Percentiles rank a stretch among this genome's conserved stretches.
These are phyloP conservation scores for Onychomys torridus DNA, from an alignment of 2,797 vertebrate genomes.

Conservation along the genomic window DNA sequence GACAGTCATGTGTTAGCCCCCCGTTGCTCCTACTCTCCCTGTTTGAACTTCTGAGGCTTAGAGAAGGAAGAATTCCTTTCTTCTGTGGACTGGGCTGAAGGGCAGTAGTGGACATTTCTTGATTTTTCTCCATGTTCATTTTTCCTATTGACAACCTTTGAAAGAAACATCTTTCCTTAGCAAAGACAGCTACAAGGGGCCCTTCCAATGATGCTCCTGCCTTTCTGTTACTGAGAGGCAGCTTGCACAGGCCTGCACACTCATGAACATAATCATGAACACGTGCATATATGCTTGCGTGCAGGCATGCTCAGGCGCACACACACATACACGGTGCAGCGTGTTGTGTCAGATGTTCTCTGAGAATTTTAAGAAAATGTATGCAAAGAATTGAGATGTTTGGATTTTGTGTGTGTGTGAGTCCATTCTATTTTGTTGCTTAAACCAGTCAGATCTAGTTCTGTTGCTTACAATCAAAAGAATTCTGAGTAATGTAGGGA, in stretches of 20 bases:
- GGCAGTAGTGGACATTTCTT: not conserved
- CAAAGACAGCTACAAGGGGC: not conserved
- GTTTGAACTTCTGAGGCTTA: not conserved
- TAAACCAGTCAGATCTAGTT: not conserved
- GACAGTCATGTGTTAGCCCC: not conserved
- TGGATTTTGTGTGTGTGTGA: not conserved
- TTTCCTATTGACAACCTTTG: not conserved
- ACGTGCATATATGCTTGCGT: not conserved
- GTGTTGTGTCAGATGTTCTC: not conserved
- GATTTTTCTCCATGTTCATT: not conserved
- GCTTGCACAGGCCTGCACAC: not conserved
- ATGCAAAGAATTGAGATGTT: not conserved
- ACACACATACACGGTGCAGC: not conserved
- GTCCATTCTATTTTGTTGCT: not conserved
- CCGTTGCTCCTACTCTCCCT: not conserved
- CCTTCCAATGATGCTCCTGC: not conserved
- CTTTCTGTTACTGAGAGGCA: not conserved
- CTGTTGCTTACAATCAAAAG: not conserved
- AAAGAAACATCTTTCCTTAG: not conserved
- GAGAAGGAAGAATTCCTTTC: constrained; percentile 6
- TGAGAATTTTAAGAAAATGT: not conserved
- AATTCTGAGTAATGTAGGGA: not conserved
- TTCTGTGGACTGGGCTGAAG: not conserved
- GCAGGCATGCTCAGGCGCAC: not conserved
- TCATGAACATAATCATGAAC: not conserved